phyloP scores from a whole-genome alignment of 2,113 vertebrate genomes.

The Picathartes gymnocephalus region DNA sequence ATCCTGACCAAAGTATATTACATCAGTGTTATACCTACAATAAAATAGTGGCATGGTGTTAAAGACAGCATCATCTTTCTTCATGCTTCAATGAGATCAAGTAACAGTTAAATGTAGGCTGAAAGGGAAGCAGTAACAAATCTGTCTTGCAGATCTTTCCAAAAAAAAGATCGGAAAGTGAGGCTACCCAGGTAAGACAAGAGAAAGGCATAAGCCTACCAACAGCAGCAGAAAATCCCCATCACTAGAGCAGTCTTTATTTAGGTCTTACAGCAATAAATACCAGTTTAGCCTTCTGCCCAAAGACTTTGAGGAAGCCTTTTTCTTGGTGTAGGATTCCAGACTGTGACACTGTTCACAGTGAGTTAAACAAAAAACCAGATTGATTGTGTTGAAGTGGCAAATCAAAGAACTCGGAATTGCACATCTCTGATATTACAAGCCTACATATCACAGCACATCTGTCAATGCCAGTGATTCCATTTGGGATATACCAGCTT shows the following conservation, averaged over 20 bases:
- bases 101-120: not conserved
- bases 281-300: not conserved
- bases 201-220: not conserved
- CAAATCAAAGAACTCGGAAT: not conserved
- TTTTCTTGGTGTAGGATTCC: not conserved
- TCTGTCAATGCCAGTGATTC: not conserved
- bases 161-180: not conserved
- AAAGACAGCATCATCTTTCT: not conserved
- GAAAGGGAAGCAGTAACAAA: not conserved
- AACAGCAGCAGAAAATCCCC: not conserved
- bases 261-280: not conserved
- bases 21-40: not conserved
- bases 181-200: not conserved
- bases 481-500: not conserved
- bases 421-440: not conserved
- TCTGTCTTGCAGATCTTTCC: not conserved
- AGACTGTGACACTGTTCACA: not conserved
- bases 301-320: not conserved
- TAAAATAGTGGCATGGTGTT: not conserved
- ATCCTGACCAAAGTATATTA: not conserved
- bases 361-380: not conserved
- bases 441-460: not conserved
- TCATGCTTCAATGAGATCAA: not conserved
- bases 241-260: not conserved
- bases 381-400: not conserved